Conservation (phyloP, 1,140 invertebrate genomes). For the Acromyrmex charruanus region DNA sequence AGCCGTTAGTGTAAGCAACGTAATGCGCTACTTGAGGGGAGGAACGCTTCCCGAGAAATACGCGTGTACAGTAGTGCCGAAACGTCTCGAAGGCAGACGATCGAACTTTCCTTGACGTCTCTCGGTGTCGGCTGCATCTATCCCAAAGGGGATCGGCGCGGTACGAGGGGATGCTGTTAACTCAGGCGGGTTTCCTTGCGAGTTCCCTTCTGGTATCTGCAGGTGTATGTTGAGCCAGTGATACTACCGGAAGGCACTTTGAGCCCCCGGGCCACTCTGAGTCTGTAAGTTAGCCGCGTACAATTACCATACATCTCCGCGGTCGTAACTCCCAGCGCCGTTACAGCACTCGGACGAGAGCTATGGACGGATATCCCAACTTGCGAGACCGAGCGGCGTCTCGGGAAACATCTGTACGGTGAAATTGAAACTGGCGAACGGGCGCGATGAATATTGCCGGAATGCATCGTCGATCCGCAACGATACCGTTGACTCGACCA, state of each 20-base stretch:
- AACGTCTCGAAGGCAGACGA: constrained; percentile 66
- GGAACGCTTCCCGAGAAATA: constrained; percentile 29
- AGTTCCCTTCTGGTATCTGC: constrained; percentile 75
- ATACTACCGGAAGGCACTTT: constrained; percentile 80
- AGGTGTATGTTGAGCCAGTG: constrained; percentile 78
- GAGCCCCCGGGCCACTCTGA: constrained; percentile 80
- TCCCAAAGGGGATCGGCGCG: constrained; percentile 32
- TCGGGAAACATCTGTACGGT: constrained; percentile 58
- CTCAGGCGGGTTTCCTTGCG: constrained; percentile 75
- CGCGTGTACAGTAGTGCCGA: constrained; percentile 36
- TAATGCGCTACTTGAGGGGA: not conserved
- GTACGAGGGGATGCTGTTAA: constrained; percentile 66
- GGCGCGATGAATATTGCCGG: constrained; percentile 45
- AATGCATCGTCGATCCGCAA: not conserved
- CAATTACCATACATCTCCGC: constrained; percentile 84
- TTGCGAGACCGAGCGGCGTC: constrained; percentile 69
- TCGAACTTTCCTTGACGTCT: constrained; percentile 72
- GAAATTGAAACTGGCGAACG: constrained; percentile 59
- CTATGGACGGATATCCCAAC: constrained; percentile 79
- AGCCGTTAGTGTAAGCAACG: not conserved
- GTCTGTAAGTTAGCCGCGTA: constrained; percentile 83
- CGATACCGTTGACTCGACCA: not conserved
- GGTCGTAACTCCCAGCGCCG: constrained; percentile 74
- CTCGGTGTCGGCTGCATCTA: constrained; percentile 67
- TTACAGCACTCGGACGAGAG: constrained; percentile 78